These are phyloP conservation scores for Melanostigma gelatinosum DNA, from an alignment of 2,113 vertebrate genomes.

Conservation along the genomic window DNA sequence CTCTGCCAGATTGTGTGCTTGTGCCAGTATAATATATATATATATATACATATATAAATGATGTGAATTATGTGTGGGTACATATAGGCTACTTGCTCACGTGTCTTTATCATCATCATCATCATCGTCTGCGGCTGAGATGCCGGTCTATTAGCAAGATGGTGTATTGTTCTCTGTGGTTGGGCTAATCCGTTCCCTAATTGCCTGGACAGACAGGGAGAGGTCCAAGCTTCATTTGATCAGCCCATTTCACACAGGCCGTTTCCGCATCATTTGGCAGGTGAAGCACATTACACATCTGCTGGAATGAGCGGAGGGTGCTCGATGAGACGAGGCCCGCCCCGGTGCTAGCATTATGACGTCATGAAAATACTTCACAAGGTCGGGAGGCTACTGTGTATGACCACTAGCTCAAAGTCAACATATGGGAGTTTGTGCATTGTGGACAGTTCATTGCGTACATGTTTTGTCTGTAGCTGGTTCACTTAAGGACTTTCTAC, in stretches of 20 bases:
- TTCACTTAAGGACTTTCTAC: neutral
- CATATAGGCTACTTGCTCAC: neutral
- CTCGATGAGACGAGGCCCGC: constrained; percentile 38
- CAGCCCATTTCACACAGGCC: constrained; percentile 71
- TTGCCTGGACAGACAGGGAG: constrained; percentile 69
- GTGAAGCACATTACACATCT: constrained; percentile 78
- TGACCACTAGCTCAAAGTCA: neutral
- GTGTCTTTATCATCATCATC: constrained; percentile 11
- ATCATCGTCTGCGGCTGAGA: constrained; percentile 42
- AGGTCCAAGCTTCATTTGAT: constrained; percentile 72
- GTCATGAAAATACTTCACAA: constrained; percentile 44
- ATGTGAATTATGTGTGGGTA: neutral
- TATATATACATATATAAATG: neutral
- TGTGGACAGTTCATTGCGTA: neutral
- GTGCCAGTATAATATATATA: neutral
- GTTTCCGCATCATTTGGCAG: constrained; percentile 78
- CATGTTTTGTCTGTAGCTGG: neutral
- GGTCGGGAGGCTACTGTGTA: constrained; percentile 9
- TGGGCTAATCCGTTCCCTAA: constrained; percentile 63
- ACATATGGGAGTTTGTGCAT: neutral
- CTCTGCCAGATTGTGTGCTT: constrained; percentile 9
- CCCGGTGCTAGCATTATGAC: constrained; percentile 24
- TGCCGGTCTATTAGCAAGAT: constrained; percentile 39
- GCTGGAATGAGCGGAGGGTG: constrained; percentile 56
- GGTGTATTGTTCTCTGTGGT: constrained; percentile 50